Conservation (phyloP, 2,888 invertebrate species). For the Latrodectus hesperus region DNA sequence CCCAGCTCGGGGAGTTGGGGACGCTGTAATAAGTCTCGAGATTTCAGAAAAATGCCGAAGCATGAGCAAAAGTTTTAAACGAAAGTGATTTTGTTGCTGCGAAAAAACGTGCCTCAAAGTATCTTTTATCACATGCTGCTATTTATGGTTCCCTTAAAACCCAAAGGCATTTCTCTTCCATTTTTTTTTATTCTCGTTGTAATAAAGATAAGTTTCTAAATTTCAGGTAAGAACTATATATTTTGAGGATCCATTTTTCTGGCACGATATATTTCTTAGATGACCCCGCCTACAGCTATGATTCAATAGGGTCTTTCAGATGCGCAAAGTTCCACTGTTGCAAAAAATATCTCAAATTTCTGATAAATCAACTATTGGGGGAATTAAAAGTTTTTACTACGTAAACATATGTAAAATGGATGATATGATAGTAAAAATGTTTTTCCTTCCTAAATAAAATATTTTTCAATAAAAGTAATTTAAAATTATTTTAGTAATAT, state of each 20-base stretch:
- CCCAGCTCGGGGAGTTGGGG: conserved; percentile 7
- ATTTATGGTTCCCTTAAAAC: conserved; percentile 24
- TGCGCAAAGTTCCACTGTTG: no score
- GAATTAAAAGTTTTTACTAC: no score
- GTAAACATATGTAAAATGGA: no score
- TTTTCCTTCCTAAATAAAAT: no score
- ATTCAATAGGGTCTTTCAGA: no score
- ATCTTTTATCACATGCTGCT: conserved; percentile 34
- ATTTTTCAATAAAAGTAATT: no score
- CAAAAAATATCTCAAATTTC: no score
- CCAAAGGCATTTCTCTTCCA: neutral
- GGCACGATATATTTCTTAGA: neutral
- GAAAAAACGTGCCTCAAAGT: conserved; percentile 31
- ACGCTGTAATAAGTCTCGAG: conserved; percentile 42
- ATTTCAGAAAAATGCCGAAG: conserved; percentile 14
- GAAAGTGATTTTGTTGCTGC: conserved; percentile 36
- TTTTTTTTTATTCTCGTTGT: neutral
- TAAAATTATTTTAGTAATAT: no score
- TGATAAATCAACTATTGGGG: no score
- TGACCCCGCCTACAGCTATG: no score
- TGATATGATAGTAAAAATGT: no score
- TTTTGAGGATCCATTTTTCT: neutral
- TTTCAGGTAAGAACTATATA: conserved; percentile 1
- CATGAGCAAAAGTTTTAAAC: conserved; percentile 31
- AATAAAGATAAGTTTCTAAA: conserved; percentile 2